Evolutionary conservation across 1,140 invertebrate genomes (phyloP), one percentile per base, ranked within the genome.

Genomic region (Araneus ventricosus): DNA sequence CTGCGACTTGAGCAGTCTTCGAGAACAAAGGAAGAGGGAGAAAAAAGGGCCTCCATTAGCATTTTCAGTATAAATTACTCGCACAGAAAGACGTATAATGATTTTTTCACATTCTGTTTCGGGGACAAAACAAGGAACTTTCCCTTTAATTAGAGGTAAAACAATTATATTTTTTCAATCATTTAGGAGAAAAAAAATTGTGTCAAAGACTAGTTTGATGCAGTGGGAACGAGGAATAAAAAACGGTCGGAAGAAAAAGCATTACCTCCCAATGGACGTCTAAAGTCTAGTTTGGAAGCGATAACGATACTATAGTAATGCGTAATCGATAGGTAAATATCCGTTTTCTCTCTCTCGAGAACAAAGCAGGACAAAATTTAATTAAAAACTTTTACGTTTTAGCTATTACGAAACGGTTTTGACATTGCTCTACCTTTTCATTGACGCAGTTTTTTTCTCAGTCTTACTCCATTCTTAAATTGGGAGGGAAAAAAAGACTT

Each of bases 261-360:
- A 89, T 89, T 82, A 90, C n/a, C 89, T 90, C 89, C 89, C 89
- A 82, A 59, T 82, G 79, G 89, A 45, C 41, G 80, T 37, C 90
- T 75, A 86, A 92, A 92, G 90, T 75, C 82, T 86, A 92, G 90
- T 92, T 92, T 82, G n/a, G 84, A 92, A 92, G 59, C 90, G 90
- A 92, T 92, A 86, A 92, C 90, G 90, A 92, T 90, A 90, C 90
- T 57, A 92, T 92, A 92, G 80, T 92, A 92, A 92, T 92, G 80
- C 82, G 27, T 92, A 92, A 92, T 92, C 90, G 90, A 92, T 92
- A 86, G 61, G 59, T 86, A 92, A 92, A 92, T 92, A 92, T 92
- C 90, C 80, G 82, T 86, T 92, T 86, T 86, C 90, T 86, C 82
- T 86, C 82, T 92, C 80, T 17, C 22, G 90, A 39, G 80, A 59